Conservation (phyloP, 2,797 vertebrate species). For the Sebastes matsubarae region DNA sequence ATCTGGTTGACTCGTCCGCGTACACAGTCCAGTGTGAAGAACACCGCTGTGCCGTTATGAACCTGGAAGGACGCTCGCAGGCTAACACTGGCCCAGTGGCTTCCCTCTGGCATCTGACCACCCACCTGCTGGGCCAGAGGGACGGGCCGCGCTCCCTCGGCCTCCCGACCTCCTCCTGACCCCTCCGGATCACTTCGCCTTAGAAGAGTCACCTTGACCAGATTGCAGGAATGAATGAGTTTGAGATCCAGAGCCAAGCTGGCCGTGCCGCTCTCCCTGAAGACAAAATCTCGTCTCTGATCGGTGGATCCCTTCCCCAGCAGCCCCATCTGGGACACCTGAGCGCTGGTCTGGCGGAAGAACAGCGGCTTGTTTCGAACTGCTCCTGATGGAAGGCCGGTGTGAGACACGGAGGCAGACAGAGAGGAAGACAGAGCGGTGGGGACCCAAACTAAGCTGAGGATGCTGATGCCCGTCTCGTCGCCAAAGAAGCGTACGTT, state of each 20-base stretch:
- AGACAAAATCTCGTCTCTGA: constrained; percentile 84
- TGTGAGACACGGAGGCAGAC: constrained; percentile 81
- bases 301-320: constrained; percentile 72
- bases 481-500: constrained; percentile 89
- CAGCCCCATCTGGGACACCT: constrained; percentile 83
- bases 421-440: constrained; percentile 84
- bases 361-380: constrained; percentile 89
- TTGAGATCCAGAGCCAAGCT: constrained; percentile 87
- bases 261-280: constrained; percentile 85
- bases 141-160: constrained; percentile 66
- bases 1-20: constrained; percentile 91
- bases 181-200: constrained; percentile 49
- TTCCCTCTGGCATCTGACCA: constrained; percentile 90
- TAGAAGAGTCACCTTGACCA: constrained; percentile 87
- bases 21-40: constrained; percentile 88
- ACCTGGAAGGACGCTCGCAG: constrained; percentile 87
- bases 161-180: constrained; percentile 60
- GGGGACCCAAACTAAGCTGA: constrained; percentile 91
- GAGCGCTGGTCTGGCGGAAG: constrained; percentile 83
- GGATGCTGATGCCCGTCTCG: constrained; percentile 85
- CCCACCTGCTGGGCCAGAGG: constrained; percentile 86
- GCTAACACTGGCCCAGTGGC: constrained; percentile 85
- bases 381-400: constrained; percentile 84
- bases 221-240: constrained; percentile 89
- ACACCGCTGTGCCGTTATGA: constrained; percentile 83